phyloP scores from a whole-genome alignment of 2,888 invertebrate species.

The Andrena marginata region DNA sequence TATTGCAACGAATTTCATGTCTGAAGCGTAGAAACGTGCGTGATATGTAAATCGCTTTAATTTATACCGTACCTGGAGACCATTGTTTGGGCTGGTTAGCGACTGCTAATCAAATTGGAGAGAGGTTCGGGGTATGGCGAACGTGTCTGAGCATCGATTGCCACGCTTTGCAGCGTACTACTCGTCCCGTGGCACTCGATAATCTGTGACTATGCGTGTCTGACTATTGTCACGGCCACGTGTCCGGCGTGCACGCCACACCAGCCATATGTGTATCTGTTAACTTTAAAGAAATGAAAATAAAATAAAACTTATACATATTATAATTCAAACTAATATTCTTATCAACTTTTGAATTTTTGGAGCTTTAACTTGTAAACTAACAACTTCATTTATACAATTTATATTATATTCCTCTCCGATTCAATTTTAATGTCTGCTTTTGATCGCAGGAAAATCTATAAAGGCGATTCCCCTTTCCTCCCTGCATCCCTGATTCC shows the following conservation, averaged over 20 bases:
- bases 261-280: background rate
- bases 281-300: too few species aligned
- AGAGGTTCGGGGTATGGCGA: conserved; percentile 60
- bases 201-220: conserved; percentile 52
- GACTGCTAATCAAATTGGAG: conserved; percentile 70
- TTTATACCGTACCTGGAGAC: conserved; percentile 76
- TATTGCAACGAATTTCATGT: conserved; percentile 48
- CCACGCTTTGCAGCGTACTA: conserved; percentile 57
- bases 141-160: conserved; percentile 74
- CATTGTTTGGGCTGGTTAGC: conserved; percentile 77
- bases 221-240: conserved; percentile 33
- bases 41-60: conserved; percentile 79
- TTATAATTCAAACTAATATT: too few species aligned
- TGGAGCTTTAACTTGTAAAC: too few species aligned
- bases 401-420: too few species aligned
- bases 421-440: too few species aligned
- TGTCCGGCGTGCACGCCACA: background rate
- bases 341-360: too few species aligned
- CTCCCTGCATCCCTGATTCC: too few species aligned
- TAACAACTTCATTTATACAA: too few species aligned
- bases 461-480: too few species aligned
- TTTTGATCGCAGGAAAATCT: too few species aligned
- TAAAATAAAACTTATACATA: too few species aligned
- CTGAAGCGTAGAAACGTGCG: conserved; percentile 42
- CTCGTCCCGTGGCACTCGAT: conserved; percentile 53